Evolutionary conservation across 2,888 invertebrate genomes (phyloP), one percentile per base, ranked within the genome.

Genomic region (Colletes collaris): DNA sequence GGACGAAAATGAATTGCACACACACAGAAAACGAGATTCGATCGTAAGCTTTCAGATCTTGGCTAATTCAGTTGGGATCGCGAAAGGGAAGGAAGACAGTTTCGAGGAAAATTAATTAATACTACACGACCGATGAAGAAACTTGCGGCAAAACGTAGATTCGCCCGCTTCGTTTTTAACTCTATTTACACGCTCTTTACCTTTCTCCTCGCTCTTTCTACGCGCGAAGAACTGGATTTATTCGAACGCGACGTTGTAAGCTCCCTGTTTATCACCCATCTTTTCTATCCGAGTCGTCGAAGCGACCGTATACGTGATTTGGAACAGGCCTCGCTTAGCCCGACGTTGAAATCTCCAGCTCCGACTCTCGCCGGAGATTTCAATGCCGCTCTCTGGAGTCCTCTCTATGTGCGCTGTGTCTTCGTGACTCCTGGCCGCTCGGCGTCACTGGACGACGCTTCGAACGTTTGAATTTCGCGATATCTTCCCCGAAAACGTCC

Each of bases 401-500:
- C 89, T 96, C 96, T 68, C 96, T 93, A 87, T 95, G 95, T 35
- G 94, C 93, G 82, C 95, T 95, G 87, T 95, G 95, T 65, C 95
- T 92, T 2, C 95, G 93, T 0, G 96, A 95, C 76, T 95, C 95
- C 59, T 94, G 94, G 13, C 93, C 92, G 68, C 94, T 93, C 0
- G 93, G 93, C 2, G 94, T 93, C 4, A 95, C 94, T 46, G 96
- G 94, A 50, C 95, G 94, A 87, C 96, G 96, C 84, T 96, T 94
- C 60, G 96, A 96, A 71, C 97, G 93, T 88, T 97, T 97, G 90
- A 98, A 97, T 93, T 98, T 98, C 70, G 98, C 98, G 89, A 98
- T 97, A 91, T 98, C 98, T 91, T 98, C 98, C 0, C 98, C 98
- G 90, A 98, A 99, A 0, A 98, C 98, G 90, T 98, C 98, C 0